Base-by-base conservation (phyloP, 2,797 vertebrate genomes). In the Agapornis canus region DNA sequence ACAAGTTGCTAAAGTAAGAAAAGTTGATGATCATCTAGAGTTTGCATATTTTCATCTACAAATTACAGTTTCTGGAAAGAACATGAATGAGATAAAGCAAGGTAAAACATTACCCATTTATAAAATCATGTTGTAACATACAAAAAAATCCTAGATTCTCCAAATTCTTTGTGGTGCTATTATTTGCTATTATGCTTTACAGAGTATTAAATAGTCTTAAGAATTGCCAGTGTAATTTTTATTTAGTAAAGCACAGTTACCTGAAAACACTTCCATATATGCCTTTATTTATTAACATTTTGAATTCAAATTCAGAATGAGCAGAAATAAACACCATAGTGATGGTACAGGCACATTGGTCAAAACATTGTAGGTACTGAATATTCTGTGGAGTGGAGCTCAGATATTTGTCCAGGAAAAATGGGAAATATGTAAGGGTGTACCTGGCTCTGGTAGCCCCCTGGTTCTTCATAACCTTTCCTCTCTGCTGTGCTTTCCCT, bases 21-120 rank as follows among this genome's bases (percentile, higher is more conserved):
- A 94, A 92, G 70, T 71, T 92, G 68, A 78, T 84, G 64, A 80
- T 84, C 89, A 35, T 39, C 71, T 71, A 60, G 9, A 86, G 76
- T 81, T 85, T n/a, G 15, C 22, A 45, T 90, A 87, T 79, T 91
- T 97, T 86, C 48, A 75, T 95, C 94, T 93, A 91, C 54, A 89
- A 71, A 42, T 87, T 64, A 78, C 63, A 88, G 72, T 52, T 81
- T 81, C 76, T 89, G 68, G 73, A 82, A 94, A 85, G 27, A 15
- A 92, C 45, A 61, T 68, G 76, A 70, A 32, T 79, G 65, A 64
- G 31, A 92, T 54, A 61, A 95, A 80, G 43, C 43, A 91, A 75
- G 78, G 65, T 87, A 77, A 89, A 86, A 65, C 43, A 80, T 14
- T 85, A 27, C 18, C 19, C 20, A 5, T 82, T 94, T 89, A 68